phyloP scores from a whole-genome alignment of 2,113 vertebrate species.

The Pseudorectes ferrugineus region DNA sequence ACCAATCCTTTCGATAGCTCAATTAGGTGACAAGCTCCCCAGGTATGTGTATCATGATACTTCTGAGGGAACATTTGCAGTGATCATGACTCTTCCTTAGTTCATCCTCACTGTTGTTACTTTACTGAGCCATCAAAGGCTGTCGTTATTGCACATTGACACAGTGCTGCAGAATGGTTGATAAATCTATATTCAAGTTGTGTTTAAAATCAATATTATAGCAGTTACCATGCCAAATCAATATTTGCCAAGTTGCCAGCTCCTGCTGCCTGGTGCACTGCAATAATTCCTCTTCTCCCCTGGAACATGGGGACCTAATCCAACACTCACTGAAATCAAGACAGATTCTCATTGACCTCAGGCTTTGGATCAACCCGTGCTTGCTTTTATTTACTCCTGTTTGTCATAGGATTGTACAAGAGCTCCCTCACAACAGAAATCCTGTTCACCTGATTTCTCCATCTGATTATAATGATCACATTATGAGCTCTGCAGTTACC shows the following conservation, averaged over 20 bases:
- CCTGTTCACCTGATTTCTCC: not conserved
- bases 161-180: not conserved
- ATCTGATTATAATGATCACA: accelerated
- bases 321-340: not conserved
- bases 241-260: not conserved
- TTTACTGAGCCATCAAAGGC: not conserved
- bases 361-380: not conserved
- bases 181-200: conserved; percentile 39
- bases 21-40: not conserved
- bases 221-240: not conserved
- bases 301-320: not conserved
- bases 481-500: not conserved
- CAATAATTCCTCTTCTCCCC: not conserved
- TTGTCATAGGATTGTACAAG: not conserved
- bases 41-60: not conserved
- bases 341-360: not conserved
- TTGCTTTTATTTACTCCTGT: not conserved
- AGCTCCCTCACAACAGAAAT: not conserved
- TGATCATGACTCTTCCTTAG: not conserved
- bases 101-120: not conserved
- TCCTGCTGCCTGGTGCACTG: not conserved
- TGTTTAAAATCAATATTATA: conserved; percentile 21
- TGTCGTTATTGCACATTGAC: not conserved
- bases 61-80: not conserved
- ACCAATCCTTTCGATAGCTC: not conserved